phyloP scores from a whole-genome alignment of 2,797 vertebrate species.

The Acrossocheilus wenchowensis region DNA sequence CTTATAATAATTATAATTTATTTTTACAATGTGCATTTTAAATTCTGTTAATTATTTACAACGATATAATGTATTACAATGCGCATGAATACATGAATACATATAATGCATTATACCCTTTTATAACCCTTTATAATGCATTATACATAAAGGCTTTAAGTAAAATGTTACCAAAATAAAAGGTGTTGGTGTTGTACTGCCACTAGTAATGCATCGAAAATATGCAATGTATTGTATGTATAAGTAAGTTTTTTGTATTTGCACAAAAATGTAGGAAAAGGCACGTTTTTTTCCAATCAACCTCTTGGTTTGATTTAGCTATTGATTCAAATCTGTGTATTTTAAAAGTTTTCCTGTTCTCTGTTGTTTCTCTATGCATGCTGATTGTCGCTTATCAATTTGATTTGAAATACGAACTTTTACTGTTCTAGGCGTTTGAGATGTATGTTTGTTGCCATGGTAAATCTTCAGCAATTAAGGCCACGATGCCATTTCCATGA shows the following conservation, averaged over 20 bases:
- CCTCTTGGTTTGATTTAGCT: background rate
- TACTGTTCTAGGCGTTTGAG: background rate
- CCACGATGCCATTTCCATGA: slow-evolving; percentile 6
- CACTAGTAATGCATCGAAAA: background rate
- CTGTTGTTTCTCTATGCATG: background rate
- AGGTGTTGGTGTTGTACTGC: background rate
- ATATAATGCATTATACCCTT: no score
- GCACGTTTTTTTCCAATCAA: background rate
- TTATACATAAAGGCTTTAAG: background rate
- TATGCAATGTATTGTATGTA: background rate
- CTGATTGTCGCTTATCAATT: background rate
- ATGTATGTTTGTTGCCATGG: slow-evolving; percentile 39
- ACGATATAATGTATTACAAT: no score
- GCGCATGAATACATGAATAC: no score
- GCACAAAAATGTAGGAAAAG: background rate
- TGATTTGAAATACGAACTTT: background rate
- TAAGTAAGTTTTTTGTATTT: background rate
- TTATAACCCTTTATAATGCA: no score
- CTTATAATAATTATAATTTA: no score
- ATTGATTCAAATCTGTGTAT: background rate
- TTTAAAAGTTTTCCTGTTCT: background rate
- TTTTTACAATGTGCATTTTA: no score
- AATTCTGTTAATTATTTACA: no score
- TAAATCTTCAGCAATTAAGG: slow-evolving; percentile 29
- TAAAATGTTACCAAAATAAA: background rate